Evolutionary conservation across 2,113 vertebrate species (phyloP).

Genomic region (Salvelinus alpinus): DNA sequence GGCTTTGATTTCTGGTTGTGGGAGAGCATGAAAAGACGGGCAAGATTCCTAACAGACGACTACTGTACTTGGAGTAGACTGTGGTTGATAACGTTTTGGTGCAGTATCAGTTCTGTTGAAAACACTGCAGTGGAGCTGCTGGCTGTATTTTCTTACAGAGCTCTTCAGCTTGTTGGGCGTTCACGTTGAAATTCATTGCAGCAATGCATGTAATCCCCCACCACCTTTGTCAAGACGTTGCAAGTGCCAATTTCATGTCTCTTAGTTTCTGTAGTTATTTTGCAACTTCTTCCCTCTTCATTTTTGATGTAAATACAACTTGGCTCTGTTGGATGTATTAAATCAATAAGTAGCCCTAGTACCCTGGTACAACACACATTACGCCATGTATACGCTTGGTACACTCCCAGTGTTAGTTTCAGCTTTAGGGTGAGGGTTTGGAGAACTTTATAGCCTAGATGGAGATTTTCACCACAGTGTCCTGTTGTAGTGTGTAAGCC

Average conservation of each 20-base stretch:
- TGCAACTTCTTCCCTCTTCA: not conserved
- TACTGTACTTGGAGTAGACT: constrained; percentile 34
- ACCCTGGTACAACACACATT: too few relatives aligned
- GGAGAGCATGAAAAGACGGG: not conserved
- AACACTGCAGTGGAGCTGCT: constrained; percentile 74
- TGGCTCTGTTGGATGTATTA: too few relatives aligned
- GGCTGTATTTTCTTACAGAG: constrained; percentile 65
- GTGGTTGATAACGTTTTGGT: constrained; percentile 64
- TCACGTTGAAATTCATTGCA: constrained; percentile 68
- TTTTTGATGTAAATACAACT: not conserved
- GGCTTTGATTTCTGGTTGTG: not conserved
- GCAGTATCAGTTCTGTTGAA: constrained; percentile 71
- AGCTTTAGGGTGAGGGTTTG: not conserved
- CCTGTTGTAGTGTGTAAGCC: constrained; percentile 1
- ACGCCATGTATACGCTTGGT: too few relatives aligned
- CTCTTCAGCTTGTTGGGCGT: constrained; percentile 60
- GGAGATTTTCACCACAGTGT: constrained; percentile 1
- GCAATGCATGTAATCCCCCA: constrained; percentile 51
- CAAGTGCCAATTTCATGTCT: not conserved
- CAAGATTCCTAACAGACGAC: not conserved
- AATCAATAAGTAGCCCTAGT: too few relatives aligned
- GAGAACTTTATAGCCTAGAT: not conserved
- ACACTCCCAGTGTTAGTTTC: not conserved
- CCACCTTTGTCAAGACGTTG: constrained; percentile 18
- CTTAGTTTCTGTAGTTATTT: not conserved